phyloP scores from a whole-genome alignment of 1,140 invertebrate genomes.

The Brachionus rotundiformis region DNA sequence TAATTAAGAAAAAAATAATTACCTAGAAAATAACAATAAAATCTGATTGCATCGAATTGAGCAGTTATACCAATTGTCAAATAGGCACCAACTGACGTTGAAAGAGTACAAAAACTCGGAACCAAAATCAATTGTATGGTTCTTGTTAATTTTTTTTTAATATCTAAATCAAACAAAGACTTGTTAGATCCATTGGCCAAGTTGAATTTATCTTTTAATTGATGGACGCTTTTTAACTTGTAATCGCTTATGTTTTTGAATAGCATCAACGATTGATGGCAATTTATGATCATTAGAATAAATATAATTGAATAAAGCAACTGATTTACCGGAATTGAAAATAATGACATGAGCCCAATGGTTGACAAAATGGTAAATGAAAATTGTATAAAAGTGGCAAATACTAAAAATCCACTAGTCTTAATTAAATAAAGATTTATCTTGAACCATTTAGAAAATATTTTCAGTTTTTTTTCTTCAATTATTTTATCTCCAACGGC shows the following conservation, averaged over 20 bases:
- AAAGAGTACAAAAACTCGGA: slow-evolving; percentile 39
- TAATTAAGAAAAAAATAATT: background rate
- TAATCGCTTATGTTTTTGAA: slow-evolving; percentile 44
- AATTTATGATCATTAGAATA: slow-evolving; percentile 44
- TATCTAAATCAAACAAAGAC: slow-evolving; percentile 2
- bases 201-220: background rate
- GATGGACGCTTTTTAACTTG: background rate
- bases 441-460: slow-evolving; percentile 41
- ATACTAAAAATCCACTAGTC: slow-evolving; percentile 34
- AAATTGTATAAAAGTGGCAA: slow-evolving; percentile 40
- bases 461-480: background rate
- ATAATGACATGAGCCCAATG: slow-evolving; percentile 7
- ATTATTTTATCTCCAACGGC: background rate
- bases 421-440: background rate
- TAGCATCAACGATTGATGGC: slow-evolving; percentile 40
- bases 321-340: slow-evolving; percentile 17
- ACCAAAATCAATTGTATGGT: slow-evolving; percentile 37
- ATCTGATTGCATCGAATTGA: slow-evolving; percentile 15
- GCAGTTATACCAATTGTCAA: slow-evolving; percentile 10
- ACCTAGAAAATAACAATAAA: slow-evolving; percentile 38
- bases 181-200: background rate
- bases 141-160: slow-evolving; percentile 5
- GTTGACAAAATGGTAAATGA: slow-evolving; percentile 10
- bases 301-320: slow-evolving; percentile 29
- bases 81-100: slow-evolving; percentile 14